Percentiles rank a stretch among this genome's conserved stretches.
phyloP scores from a whole-genome alignment of 1,140 invertebrate genomes.

The Drosophila nebulosa region DNA sequence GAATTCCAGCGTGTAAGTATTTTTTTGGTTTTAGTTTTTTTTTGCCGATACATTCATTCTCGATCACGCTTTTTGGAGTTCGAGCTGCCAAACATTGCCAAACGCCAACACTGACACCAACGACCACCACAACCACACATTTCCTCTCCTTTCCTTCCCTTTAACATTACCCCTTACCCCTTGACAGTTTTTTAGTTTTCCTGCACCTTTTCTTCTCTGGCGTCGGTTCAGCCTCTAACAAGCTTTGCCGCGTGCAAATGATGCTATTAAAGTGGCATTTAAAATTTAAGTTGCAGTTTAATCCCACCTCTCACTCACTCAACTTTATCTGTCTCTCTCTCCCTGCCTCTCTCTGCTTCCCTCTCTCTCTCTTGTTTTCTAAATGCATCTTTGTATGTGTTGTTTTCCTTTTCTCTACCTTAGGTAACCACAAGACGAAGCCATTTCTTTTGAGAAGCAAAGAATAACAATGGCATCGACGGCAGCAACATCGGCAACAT shows the following conservation, averaged over 20 bases:
- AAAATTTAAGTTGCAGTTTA: conserved; percentile 71
- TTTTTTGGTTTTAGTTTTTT: background rate
- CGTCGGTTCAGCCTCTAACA: conserved; percentile 45
- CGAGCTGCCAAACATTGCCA: background rate
- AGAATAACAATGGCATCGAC: conserved; percentile 48
- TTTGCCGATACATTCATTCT: conserved; percentile 1
- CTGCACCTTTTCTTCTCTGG: background rate
- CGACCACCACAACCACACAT: background rate
- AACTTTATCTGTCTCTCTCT: background rate
- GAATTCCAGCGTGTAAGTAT: background rate
- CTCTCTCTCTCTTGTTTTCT: background rate
- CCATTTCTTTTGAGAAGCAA: conserved; percentile 34
- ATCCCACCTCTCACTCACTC: conserved; percentile 40
- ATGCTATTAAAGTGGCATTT: conserved; percentile 78
- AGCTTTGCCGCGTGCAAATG: conserved; percentile 70
- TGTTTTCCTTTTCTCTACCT: background rate
- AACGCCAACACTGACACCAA: background rate
- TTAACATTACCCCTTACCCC: background rate
- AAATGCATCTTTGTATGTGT: conserved; percentile 5
- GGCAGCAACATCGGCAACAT: conserved; percentile 9
- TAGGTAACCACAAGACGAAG: conserved; percentile 30
- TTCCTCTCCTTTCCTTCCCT: background rate
- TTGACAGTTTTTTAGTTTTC: conserved; percentile 18
- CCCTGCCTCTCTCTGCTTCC: background rate
- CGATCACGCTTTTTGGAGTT: conserved; percentile 8